Base-by-base conservation (phyloP, 2,888 invertebrate genomes). In the Chalcis sispes region DNA sequence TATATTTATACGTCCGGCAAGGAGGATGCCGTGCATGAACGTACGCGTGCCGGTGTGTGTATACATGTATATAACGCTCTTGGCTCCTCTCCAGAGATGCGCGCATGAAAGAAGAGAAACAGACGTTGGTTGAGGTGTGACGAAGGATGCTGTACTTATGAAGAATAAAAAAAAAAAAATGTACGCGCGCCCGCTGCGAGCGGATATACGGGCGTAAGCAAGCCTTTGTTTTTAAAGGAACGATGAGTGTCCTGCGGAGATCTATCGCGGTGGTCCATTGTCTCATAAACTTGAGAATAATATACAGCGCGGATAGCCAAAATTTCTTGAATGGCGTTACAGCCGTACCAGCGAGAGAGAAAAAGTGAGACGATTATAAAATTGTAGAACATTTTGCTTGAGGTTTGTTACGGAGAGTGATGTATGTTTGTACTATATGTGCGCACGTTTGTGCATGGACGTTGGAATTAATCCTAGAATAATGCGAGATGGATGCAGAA, bases 1-100 rank as follows among this genome's bases (percentile, higher is more conserved):
- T 56, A 56, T 72, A 59, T 73, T 65, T 73, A 73, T 73, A 66
- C 66, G 59, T 73, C 58, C 64, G 72, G 59, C 29, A 27, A 18
- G 29, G 1, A n/a, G 5, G 13, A 15, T 50, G 10, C 40, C 15
- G 56, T 7, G 8, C 2, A 18, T 25, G 52, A 3, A 29, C n/a
- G 50, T 15, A 29, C 61, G 70, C 70, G 61, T 70, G 25, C 23
- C 62, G 15, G 61, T n/a, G n/a, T n/a, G n/a, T n/a, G n/a, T n/a
- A n/a, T n/a, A n/a, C n/a, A n/a, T n/a, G n/a, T n/a, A n/a, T n/a
- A n/a, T n/a, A n/a, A 62, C 54, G 61, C 62, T 62, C 71, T 71
- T 71, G 71, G 71, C 61, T 71, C 36, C 40, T 25, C 52, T 61
- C 71, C 71, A 71, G 59, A 36, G 25, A 7, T 18, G 48, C 2